phyloP scores from a whole-genome alignment of 2,797 vertebrate species.

The Coregonus sp. region DNA sequence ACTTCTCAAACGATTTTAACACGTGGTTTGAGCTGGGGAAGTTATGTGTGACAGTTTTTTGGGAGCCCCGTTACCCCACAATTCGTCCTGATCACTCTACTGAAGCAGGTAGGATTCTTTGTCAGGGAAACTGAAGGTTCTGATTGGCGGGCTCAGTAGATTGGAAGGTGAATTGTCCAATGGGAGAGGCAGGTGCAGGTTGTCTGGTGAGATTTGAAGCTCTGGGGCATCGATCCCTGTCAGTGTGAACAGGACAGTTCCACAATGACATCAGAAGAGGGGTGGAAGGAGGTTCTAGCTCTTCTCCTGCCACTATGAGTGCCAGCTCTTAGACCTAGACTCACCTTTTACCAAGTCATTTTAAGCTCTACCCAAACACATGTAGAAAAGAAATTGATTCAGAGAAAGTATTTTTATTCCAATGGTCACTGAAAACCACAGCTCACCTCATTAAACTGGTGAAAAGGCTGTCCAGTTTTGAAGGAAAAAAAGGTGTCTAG shows the following conservation, averaged over 20 bases:
- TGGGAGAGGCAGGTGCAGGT: constrained; percentile 29
- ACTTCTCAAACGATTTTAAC: constrained; percentile 32
- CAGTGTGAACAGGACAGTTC: constrained; percentile 43
- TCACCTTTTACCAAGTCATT: constrained; percentile 88
- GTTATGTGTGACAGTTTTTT: constrained; percentile 27
- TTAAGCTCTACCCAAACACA: constrained; percentile 78
- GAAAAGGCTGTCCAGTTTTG: constrained; percentile 64
- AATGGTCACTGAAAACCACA: constrained; percentile 72
- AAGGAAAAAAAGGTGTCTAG: constrained; percentile 60
- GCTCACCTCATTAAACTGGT: constrained; percentile 96
- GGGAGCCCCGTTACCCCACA: constrained; percentile 14
- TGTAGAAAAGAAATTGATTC: constrained; percentile 74
- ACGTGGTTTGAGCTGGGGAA: constrained; percentile 26
- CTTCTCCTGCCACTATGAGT: constrained; percentile 84
- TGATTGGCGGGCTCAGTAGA: constrained; percentile 46
- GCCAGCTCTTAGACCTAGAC: constrained; percentile 76
- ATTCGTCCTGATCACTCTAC: constrained; percentile 17
- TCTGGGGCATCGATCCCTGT: constrained; percentile 48
- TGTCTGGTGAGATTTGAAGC: constrained; percentile 21
- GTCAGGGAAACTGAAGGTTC: constrained; percentile 20
- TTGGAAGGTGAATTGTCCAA: constrained; percentile 48
- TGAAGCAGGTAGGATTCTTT: constrained; percentile 33
- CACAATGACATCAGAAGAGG: constrained; percentile 55
- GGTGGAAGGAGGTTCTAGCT: constrained; percentile 41
- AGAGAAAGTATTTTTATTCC: constrained; percentile 76